These are phyloP conservation scores for Hyles lineata DNA, from an alignment of 2,888 invertebrate species.

Conservation along the genomic window DNA sequence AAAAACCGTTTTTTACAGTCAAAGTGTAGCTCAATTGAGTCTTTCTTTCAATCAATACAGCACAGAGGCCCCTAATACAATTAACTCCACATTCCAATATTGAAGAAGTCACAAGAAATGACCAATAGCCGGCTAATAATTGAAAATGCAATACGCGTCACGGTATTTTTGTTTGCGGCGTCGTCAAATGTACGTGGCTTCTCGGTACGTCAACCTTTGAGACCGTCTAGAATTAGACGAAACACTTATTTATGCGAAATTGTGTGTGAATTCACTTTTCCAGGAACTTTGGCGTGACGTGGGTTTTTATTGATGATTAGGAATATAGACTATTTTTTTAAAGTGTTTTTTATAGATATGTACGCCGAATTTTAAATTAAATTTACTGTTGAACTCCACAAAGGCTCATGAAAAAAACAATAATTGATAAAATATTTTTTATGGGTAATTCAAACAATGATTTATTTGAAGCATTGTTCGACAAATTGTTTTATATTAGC, in stretches of 20 bases:
- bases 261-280: conserved; percentile 17
- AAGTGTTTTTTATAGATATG: neutral
- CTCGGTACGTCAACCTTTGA: conserved; percentile 54
- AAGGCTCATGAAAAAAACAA: no score
- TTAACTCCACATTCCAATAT: neutral
- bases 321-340: neutral
- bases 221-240: conserved; percentile 44
- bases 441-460: neutral
- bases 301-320: neutral
- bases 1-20: no score
- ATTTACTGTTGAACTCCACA: no score
- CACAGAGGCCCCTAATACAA: neutral
- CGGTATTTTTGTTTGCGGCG: conserved; percentile 49
- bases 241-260: conserved; percentile 15
- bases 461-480: no score
- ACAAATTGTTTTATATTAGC: no score
- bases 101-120: conserved; percentile 31
- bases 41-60: neutral
- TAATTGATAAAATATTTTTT: no score
- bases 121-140: conserved; percentile 35
- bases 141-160: conserved; percentile 49
- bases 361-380: no score
- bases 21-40: neutral
- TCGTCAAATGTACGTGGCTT: conserved; percentile 50
- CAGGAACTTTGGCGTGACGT: neutral